phyloP scores from a whole-genome alignment of 2,888 invertebrate species.

The Lithophane ornitopus region DNA sequence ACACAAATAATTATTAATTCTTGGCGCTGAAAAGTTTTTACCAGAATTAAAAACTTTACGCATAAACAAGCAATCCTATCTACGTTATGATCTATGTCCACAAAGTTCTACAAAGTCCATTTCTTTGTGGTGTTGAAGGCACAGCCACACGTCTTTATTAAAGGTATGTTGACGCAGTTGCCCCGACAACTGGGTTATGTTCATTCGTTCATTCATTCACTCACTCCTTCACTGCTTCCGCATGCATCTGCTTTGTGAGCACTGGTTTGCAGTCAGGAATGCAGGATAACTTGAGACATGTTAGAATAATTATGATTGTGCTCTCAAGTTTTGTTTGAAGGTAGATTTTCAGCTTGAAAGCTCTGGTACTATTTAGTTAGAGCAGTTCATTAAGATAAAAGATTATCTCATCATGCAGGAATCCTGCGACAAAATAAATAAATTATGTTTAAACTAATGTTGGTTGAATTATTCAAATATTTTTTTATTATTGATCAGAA shows the following conservation, averaged over 20 bases:
- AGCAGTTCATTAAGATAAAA: neutral
- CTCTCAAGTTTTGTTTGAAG: slow-evolving; percentile 3
- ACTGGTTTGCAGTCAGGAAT: slow-evolving; percentile 38
- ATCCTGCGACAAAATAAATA: neutral
- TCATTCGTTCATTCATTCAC: slow-evolving; percentile 64
- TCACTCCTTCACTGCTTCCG: slow-evolving; percentile 55
- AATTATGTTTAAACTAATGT: neutral
- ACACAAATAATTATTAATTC: neutral
- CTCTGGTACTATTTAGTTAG: neutral
- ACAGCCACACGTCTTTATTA: slow-evolving; percentile 71
- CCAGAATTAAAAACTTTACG: neutral
- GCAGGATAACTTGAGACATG: slow-evolving; percentile 33
- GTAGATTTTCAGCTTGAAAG: slow-evolving; percentile 16
- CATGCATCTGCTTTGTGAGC: slow-evolving; percentile 48
- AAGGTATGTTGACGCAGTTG: slow-evolving; percentile 73
- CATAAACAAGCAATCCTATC: slow-evolving; percentile 10
- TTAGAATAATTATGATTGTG: slow-evolving; percentile 29
- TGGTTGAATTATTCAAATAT: neutral
- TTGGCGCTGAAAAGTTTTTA: neutral
- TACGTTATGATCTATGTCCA: slow-evolving; percentile 40
- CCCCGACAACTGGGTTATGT: slow-evolving; percentile 66
- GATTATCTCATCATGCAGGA: neutral
- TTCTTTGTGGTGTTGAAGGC: slow-evolving; percentile 36
- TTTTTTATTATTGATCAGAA: neutral
- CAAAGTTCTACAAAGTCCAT: slow-evolving; percentile 56